Evolutionary conservation across 1,140 invertebrate species (phyloP), one percentile per base, ranked within the genome.

Genomic region (Platorchestia sp.): DNA sequence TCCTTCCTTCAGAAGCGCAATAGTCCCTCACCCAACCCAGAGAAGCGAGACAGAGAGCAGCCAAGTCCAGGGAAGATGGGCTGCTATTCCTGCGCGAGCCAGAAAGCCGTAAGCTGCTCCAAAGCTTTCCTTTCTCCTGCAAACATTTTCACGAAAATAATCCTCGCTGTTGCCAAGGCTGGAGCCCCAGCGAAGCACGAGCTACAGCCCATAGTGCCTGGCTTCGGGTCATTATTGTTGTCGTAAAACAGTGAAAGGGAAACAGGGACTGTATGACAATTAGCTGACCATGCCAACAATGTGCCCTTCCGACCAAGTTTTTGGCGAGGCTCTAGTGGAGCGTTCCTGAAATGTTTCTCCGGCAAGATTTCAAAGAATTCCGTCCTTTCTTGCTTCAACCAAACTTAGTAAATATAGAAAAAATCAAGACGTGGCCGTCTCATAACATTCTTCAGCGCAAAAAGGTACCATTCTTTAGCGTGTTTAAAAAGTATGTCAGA

Each of bases 231-330:
- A 90, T 90, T 90, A 90, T 90, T 44, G 87, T 90, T 43, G 27
- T 44, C 87, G 44, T 90, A 90, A 90, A 90, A 90, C 87, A 90
- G 41, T 90, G 87, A 45, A 42, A 90, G 41, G 59, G 87, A 90
- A 90, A 90, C 87, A 10, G 41, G 87, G 41, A 90, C 41, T 44
- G 87, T 90, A 90, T 90, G 44, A 90, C 87, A 90, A 90, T 90
- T 90, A 90, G 87, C 87, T 44, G 44, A 90, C 41, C 87, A 90
- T 22, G 87, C 41, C 87, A 90, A 90, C 87, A 43, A 90, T 90
- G 41, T 41, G 27, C 59, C 59, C 59, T 75, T 75, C 36, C 14
- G 59, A 75, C 59, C 27, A 36, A 75, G 27, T 19, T 75, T 75
- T 75, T 75, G 27, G 59, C 59, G 59, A 19, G 47, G 7, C 59